These are phyloP conservation scores for Podarcis raffonei DNA, from an alignment of 2,113 vertebrate species.

Conservation along the genomic window DNA sequence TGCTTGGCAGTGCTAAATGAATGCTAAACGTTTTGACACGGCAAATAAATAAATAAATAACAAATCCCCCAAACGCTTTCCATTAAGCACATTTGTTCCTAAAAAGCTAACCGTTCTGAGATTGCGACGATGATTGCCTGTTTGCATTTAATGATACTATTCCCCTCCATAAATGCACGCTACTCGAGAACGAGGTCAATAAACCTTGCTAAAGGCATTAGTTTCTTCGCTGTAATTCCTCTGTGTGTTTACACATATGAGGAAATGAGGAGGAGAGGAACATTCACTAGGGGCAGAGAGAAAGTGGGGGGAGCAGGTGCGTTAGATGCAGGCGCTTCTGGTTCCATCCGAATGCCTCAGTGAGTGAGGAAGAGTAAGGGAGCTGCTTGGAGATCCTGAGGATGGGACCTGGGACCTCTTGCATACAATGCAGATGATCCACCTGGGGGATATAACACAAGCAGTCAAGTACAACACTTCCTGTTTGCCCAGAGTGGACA, in stretches of 20 bases:
- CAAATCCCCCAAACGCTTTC: constrained; percentile 23
- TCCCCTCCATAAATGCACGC: constrained; percentile 55
- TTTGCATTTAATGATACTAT: constrained; percentile 68
- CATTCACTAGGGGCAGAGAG: not conserved
- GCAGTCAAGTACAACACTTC: no score
- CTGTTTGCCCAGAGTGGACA: no score
- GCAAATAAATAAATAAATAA: constrained; percentile 14
- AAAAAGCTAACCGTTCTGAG: constrained; percentile 65
- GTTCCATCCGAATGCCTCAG: not conserved
- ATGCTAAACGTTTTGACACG: constrained; percentile 52
- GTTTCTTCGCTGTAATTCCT: constrained; percentile 54
- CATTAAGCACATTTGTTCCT: constrained; percentile 59
- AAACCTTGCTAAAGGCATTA: constrained; percentile 52
- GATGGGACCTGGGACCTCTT: no score
- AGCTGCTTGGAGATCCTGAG: no score
- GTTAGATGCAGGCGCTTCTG: not conserved
- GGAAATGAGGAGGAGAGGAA: not conserved
- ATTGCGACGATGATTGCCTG: constrained; percentile 61
- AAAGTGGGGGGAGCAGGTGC: not conserved
- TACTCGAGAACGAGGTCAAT: constrained; percentile 66
- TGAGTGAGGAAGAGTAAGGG: no score
- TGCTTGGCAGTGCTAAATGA: constrained; percentile 31
- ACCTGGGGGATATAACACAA: no score
- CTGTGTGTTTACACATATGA: constrained; percentile 38
- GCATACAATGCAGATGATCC: no score